Evolutionary conservation across 2,888 invertebrate genomes (phyloP).

Genomic region (Corbicula japonica): DNA sequence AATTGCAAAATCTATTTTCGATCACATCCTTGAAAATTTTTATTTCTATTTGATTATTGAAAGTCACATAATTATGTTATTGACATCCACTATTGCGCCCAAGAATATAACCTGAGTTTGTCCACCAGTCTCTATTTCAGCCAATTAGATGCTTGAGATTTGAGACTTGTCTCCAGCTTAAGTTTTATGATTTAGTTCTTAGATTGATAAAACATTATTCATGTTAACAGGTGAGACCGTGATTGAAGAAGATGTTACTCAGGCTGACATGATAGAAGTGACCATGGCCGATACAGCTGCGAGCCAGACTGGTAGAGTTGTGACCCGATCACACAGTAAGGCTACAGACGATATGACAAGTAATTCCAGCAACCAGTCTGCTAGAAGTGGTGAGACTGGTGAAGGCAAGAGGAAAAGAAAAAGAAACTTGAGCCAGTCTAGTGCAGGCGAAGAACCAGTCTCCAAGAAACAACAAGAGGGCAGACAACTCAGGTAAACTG

Average conservation of each 20-base stretch:
- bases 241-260: constrained; percentile 21
- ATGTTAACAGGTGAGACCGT: constrained; percentile 32
- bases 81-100: no score
- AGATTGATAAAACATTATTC: no score
- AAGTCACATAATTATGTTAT: no score
- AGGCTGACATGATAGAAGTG: constrained; percentile 53
- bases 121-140: no score
- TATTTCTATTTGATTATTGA: no score
- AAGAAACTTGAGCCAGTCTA: constrained; percentile 53
- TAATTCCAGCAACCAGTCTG: constrained; percentile 56
- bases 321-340: constrained; percentile 63
- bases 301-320: constrained; percentile 19
- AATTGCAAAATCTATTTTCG: no score
- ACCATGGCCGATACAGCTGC: constrained; percentile 41
- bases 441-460: constrained; percentile 40
- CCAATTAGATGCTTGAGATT: no score
- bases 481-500: constrained; percentile 60
- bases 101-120: no score
- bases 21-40: no score
- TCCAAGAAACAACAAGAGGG: constrained; percentile 51
- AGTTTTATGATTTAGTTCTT: no score
- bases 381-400: constrained; percentile 13
- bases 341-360: constrained; percentile 62
- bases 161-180: no score
- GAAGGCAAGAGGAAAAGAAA: constrained; percentile 50